Conservation (phyloP, 2,113 vertebrate species). For the Bubo scandiacus region DNA sequence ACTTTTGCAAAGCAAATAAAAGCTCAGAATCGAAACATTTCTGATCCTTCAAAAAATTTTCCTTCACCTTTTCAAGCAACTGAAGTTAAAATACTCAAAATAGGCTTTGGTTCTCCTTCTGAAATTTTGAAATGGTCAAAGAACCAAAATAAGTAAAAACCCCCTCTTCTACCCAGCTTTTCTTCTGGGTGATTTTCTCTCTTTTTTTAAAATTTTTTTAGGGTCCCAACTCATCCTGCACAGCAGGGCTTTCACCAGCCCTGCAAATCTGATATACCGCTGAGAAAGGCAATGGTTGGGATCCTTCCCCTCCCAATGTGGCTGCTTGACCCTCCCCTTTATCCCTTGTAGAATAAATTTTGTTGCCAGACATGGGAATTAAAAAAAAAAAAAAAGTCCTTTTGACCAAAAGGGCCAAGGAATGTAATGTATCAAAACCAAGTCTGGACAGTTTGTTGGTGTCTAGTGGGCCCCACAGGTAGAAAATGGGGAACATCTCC, state of each 20-base stretch:
- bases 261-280: background rate
- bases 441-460: background rate
- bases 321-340: background rate
- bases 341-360: background rate
- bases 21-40: background rate
- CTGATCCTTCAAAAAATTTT: background rate
- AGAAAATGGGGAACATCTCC: background rate
- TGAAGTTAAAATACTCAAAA: constrained; percentile 22
- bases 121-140: constrained; percentile 4
- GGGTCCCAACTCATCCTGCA: background rate
- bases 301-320: background rate
- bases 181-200: background rate
- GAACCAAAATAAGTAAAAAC: background rate
- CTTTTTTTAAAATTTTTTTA: background rate
- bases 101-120: constrained; percentile 8
- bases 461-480: background rate
- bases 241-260: background rate
- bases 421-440: constrained; percentile 14
- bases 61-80: constrained; percentile 43
- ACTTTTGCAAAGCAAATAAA: constrained; percentile 6
- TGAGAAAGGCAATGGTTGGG: background rate
- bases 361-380: background rate
- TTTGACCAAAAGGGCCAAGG: constrained; percentile 30
- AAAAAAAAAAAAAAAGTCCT: background rate
- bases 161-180: background rate